phyloP scores from a whole-genome alignment of 2,888 invertebrate species.

The Flexamia atlantica region DNA sequence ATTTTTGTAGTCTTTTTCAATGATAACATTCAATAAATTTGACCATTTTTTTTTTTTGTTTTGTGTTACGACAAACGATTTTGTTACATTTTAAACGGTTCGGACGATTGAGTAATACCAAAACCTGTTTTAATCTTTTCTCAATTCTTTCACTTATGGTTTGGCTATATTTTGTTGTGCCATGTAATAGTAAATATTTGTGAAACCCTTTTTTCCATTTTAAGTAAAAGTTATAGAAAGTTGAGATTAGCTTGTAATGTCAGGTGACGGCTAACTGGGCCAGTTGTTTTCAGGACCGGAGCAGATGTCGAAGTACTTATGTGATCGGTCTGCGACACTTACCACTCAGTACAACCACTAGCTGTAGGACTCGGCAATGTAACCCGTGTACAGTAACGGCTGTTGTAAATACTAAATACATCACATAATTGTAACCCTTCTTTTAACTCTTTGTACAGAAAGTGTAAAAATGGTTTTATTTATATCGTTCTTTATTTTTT shows the following conservation, averaged over 20 bases:
- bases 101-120: not conserved
- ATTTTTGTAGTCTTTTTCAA: constrained; percentile 20
- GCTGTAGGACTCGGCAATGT: constrained; percentile 35
- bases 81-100: not conserved
- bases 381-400: constrained; percentile 18
- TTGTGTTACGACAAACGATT: not conserved
- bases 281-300: constrained; percentile 41
- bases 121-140: constrained; percentile 1
- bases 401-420: constrained; percentile 46
- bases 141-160: not conserved
- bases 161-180: constrained; percentile 1
- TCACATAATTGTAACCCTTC: constrained; percentile 45
- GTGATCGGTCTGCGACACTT: constrained; percentile 2
- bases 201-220: not conserved
- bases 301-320: constrained; percentile 16
- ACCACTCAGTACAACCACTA: constrained; percentile 51
- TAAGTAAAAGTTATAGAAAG: not conserved
- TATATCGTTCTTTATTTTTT: constrained; percentile 58
- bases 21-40: not conserved
- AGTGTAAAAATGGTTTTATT: constrained; percentile 53
- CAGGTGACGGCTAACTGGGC: constrained; percentile 1
- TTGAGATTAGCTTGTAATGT: not conserved
- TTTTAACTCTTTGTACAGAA: constrained; percentile 57
- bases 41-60: not conserved
- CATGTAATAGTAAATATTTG: constrained; percentile 13